These are phyloP conservation scores for Procavia capensis DNA, from an alignment of 2,113 vertebrate genomes.

Conservation along the genomic window DNA sequence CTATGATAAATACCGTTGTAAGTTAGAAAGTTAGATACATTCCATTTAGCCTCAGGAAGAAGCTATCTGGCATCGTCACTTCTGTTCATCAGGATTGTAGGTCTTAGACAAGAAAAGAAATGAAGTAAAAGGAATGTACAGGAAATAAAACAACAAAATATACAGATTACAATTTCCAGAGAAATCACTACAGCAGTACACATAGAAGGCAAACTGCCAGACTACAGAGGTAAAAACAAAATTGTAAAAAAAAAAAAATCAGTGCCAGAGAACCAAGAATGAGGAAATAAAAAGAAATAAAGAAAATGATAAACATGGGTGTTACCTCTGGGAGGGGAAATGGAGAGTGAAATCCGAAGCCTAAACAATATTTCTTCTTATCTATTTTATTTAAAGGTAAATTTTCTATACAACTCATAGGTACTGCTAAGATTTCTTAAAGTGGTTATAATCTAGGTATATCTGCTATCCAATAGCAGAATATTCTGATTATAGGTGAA, in stretches of 20 bases:
- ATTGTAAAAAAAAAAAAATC: neutral
- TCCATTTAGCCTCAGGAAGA: neutral
- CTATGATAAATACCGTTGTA: neutral
- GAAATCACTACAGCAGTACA: neutral
- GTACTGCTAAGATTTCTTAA: neutral
- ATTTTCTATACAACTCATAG: neutral
- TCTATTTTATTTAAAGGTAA: neutral
- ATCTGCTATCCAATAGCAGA: neutral
- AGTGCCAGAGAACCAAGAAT: neutral
- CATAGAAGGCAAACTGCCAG: neutral
- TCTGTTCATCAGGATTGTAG: neutral
- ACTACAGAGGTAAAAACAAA: neutral
- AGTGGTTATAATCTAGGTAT: neutral
- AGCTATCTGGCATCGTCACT: neutral
- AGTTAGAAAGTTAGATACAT: neutral
- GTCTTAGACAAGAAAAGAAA: neutral
- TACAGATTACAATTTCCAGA: neutral
- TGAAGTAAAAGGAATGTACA: neutral
- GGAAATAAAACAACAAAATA: neutral
- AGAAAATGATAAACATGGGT: neutral
- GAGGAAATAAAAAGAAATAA: neutral
- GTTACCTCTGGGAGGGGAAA: too few relatives aligned
- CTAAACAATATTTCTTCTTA: neutral
- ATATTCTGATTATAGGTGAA: conserved; percentile 1
- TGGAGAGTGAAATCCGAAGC: neutral